A percentile compares a stretch with the other conserved stretches of the same genome.
These are phyloP conservation scores for Genyomyrus donnyi DNA, from an alignment of 2,113 vertebrate species.

Conservation along the genomic window DNA sequence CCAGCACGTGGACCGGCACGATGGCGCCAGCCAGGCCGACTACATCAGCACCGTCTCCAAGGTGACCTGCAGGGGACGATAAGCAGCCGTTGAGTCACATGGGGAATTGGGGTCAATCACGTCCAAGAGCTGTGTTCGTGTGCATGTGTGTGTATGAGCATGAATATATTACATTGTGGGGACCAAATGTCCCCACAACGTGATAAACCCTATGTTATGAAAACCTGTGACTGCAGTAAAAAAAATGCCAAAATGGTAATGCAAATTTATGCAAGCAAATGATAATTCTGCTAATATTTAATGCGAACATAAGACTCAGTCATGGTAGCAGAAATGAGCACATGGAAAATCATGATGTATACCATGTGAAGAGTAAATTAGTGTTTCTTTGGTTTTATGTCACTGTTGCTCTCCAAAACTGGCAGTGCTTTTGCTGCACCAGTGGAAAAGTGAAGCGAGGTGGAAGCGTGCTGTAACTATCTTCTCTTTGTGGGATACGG, in stretches of 20 bases:
- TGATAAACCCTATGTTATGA: no score
- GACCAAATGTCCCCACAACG: no score
- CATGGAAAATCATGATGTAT: not conserved
- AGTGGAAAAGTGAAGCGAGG: not conserved
- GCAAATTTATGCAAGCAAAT: not conserved
- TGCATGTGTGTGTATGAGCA: not conserved
- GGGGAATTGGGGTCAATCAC: no score
- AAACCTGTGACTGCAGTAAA: no score
- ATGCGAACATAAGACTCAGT: not conserved
- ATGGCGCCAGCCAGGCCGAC: constrained; percentile 72
- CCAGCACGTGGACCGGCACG: constrained; percentile 87
- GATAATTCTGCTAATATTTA: not conserved
- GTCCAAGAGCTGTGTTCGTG: no score
- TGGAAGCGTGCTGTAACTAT: not conserved
- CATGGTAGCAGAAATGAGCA: not conserved
- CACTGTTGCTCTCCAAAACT: not conserved
- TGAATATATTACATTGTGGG: not conserved
- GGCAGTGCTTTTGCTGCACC: not conserved
- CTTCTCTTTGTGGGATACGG: not conserved
- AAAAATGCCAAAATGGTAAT: not conserved
- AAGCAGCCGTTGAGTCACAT: not conserved
- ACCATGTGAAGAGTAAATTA: not conserved
- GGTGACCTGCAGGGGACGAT: constrained; percentile 49
- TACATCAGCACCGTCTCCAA: constrained; percentile 89
- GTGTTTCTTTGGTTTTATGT: not conserved